Evolutionary conservation across 2,113 vertebrate species (phyloP), one percentile per base, ranked within the genome.

Genomic region (Ophiodon elongatus): DNA sequence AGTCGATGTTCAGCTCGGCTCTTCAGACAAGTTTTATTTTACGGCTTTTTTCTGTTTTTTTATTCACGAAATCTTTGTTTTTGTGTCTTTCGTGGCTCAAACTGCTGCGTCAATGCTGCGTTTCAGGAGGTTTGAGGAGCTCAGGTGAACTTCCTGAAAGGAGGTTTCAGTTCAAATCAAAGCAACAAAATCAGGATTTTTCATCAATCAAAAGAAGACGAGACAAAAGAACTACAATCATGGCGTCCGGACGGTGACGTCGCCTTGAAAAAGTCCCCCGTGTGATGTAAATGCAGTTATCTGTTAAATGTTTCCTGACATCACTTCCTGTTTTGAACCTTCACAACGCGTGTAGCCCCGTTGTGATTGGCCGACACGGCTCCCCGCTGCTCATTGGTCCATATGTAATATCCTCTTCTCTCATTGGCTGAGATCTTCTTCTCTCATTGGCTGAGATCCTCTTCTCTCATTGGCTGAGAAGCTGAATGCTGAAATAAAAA

Each of bases 401-500:
- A 47, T 81, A 67, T 84, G 56, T 84, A n/a, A 31, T 43, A 67
- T 83, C 80, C 65, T 88, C 80, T 21, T 33, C 80, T 84, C 71
- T 81, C 39, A 83, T 88, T 88, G 88, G 85, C 85, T 87, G 81
- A 84, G 23, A 81, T 52, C 77, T n/a, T n/a, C n/a, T n/a, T n/a
- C n/a, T n/a, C n/a, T n/a, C n/a, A n/a, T n/a, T 45, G 43, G 43
- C 43, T 45, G 43, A 56, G 52, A 56, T 6, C 50, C 54, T 72
- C 15, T 77, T 45, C n/a, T n/a, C n/a, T n/a, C n/a, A n/a, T n/a
- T 74, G 78, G 85, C 89, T 85, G 72, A 64, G 33, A 80, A 56
- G 33, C 64, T 15, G 50, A 78, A 74, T 2, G 56, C 73, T 89
- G 31, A 76, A 89, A 91, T 91, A 92, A 91, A 89, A 66, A 52